Conservation (phyloP, 2,888 invertebrate genomes). For the Tenthredo livida region DNA sequence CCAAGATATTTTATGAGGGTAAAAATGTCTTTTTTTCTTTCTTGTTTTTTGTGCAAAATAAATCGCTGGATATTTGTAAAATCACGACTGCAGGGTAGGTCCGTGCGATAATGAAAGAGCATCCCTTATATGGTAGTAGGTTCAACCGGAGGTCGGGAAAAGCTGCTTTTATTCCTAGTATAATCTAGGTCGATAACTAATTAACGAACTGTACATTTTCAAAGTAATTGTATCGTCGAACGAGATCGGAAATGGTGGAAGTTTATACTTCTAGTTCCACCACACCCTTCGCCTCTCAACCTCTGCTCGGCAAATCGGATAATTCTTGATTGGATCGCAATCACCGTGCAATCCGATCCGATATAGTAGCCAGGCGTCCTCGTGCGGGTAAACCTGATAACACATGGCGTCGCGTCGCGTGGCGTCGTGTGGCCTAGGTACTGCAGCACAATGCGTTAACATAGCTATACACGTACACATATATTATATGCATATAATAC, state of each 20-base stretch:
- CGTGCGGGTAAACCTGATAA: constrained; percentile 12
- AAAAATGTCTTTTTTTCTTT: not conserved
- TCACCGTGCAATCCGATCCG: constrained; percentile 50
- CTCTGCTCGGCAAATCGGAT: constrained; percentile 48
- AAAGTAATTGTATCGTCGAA: constrained; percentile 35
- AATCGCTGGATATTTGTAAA: not conserved
- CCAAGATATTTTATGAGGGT: constrained; percentile 2
- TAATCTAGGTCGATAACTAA: constrained; percentile 49
- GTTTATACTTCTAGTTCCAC: constrained; percentile 35
- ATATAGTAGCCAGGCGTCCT: constrained; percentile 27
- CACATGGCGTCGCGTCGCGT: constrained; percentile 35
- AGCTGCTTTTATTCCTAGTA: constrained; percentile 8
- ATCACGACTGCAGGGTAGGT: not conserved
- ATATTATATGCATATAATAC: not conserved
- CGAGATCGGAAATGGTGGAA: constrained; percentile 44
- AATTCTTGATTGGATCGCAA: constrained; percentile 54
- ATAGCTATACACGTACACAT: not conserved
- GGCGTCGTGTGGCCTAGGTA: not conserved
- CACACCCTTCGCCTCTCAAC: constrained; percentile 15
- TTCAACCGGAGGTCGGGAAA: not conserved
- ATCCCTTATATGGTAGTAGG: not conserved
- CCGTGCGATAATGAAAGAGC: not conserved
- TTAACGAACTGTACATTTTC: constrained; percentile 46
- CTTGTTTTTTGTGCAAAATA: not conserved
- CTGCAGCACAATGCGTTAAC: constrained; percentile 27